A percentile compares a stretch with the other conserved stretches of the same genome.
phyloP scores from a whole-genome alignment of 2,888 invertebrate genomes.

The Dryococelus australis region DNA sequence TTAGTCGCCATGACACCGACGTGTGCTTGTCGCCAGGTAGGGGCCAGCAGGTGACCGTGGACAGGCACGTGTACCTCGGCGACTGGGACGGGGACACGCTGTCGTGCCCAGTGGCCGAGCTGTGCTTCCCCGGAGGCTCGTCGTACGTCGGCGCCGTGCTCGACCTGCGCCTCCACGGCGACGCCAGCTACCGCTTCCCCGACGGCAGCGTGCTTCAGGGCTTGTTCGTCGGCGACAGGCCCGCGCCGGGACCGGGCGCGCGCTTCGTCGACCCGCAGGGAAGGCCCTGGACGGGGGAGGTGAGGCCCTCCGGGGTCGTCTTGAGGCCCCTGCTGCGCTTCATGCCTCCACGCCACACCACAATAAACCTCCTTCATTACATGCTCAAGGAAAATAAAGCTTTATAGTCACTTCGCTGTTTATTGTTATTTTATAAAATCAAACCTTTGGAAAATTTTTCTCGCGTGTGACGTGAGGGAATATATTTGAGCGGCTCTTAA shows the following conservation, averaged over 20 bases:
- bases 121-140: not conserved
- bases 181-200: not conserved
- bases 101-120: not conserved
- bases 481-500: too few species aligned
- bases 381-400: too few species aligned
- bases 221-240: not conserved
- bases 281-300: not conserved
- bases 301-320: not conserved
- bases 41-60: not conserved
- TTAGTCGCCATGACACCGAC: too few species aligned
- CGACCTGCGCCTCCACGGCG: not conserved
- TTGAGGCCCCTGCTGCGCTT: not conserved
- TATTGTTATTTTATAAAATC: too few species aligned
- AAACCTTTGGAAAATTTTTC: too few species aligned
- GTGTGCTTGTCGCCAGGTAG: not conserved
- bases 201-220: not conserved
- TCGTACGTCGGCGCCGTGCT: not conserved
- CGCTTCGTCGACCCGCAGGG: not conserved
- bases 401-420: too few species aligned
- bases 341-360: not conserved
- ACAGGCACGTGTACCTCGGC: not conserved
- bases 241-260: not conserved
- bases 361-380: too few species aligned
- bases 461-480: too few species aligned
- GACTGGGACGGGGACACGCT: not conserved